Percentiles rank a stretch among this genome's conserved stretches.
Evolutionary conservation across 2,113 vertebrate genomes (phyloP).

Genomic region (Pseudorhombus dupliciocellatus): DNA sequence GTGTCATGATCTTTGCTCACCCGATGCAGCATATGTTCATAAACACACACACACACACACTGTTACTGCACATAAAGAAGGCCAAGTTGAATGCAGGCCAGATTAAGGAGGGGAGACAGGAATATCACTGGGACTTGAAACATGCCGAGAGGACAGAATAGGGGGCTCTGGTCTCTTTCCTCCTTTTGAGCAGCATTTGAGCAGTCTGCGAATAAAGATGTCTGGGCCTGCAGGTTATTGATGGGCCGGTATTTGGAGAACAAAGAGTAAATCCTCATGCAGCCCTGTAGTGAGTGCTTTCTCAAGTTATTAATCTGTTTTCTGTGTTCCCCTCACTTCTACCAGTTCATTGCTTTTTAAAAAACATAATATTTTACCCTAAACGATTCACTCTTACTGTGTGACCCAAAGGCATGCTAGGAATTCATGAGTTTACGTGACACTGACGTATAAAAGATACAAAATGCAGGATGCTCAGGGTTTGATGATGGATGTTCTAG

Average conservation of each 20-base stretch:
- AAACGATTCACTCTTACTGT: constrained; percentile 34
- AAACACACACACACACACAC: constrained; percentile 26
- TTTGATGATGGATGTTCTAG: constrained; percentile 42
- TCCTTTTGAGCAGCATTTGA: constrained; percentile 52
- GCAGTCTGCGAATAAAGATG: constrained; percentile 72
- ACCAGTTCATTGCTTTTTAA: constrained; percentile 20
- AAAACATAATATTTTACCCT: constrained; percentile 64
- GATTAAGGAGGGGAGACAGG: constrained; percentile 57
- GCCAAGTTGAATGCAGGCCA: constrained; percentile 50
- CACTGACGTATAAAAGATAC: constrained; percentile 66
- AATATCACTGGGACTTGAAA: constrained; percentile 54
- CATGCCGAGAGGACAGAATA: constrained; percentile 49
- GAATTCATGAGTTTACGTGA: constrained; percentile 69
- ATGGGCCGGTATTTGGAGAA: constrained; percentile 65
- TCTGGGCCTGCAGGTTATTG: constrained; percentile 70
- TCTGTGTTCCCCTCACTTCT: constrained; percentile 24
- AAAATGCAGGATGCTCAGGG: constrained; percentile 58
- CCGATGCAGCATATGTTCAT: constrained; percentile 28
- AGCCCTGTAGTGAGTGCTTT: constrained; percentile 55
- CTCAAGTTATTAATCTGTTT: constrained; percentile 67
- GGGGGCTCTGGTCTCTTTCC: constrained; percentile 39
- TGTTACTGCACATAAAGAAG: constrained; percentile 31
- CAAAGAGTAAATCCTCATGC: constrained; percentile 73
- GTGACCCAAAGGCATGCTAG: constrained; percentile 66
- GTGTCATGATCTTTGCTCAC: constrained; percentile 31